These are phyloP conservation scores for Athalia cordata DNA, from an alignment of 2,888 invertebrate genomes.

Conservation along the genomic window DNA sequence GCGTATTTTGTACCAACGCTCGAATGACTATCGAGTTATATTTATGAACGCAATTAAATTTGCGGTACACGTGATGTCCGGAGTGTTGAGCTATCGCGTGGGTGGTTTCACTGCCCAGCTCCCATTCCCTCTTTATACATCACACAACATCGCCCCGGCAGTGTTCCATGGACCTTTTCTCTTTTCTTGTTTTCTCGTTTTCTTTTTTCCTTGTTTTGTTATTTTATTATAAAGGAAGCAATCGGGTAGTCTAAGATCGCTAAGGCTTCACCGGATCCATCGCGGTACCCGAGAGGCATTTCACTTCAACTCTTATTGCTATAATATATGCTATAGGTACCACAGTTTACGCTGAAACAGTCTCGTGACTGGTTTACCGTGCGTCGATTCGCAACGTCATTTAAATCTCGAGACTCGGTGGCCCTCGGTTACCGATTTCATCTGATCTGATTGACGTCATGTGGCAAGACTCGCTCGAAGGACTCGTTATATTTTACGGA, in stretches of 20 bases:
- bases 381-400: slow-evolving; percentile 31
- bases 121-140: slow-evolving; percentile 12
- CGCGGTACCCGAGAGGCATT: slow-evolving; percentile 22
- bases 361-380: slow-evolving; percentile 29
- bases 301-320: slow-evolving; percentile 25
- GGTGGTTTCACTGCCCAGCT: slow-evolving; percentile 46
- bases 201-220: slow-evolving; percentile 19
- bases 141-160: slow-evolving; percentile 31
- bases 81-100: slow-evolving; percentile 54
- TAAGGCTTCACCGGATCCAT: slow-evolving; percentile 21
- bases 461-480: slow-evolving; percentile 17
- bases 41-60: slow-evolving; percentile 70
- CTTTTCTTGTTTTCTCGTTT: slow-evolving; percentile 36
- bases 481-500: slow-evolving; percentile 24
- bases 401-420: slow-evolving; percentile 33
- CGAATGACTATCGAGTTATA: slow-evolving; percentile 54
- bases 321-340: not conserved
- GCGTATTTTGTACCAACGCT: slow-evolving; percentile 34
- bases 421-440: slow-evolving; percentile 23
- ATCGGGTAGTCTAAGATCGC: slow-evolving; percentile 33
- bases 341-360: slow-evolving; percentile 26
- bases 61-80: slow-evolving; percentile 57
- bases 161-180: slow-evolving; percentile 19
- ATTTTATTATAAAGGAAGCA: slow-evolving; percentile 36
- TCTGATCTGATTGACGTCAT: slow-evolving; percentile 36